phyloP scores from a whole-genome alignment of 2,797 vertebrate species.

The Lates japonicus region DNA sequence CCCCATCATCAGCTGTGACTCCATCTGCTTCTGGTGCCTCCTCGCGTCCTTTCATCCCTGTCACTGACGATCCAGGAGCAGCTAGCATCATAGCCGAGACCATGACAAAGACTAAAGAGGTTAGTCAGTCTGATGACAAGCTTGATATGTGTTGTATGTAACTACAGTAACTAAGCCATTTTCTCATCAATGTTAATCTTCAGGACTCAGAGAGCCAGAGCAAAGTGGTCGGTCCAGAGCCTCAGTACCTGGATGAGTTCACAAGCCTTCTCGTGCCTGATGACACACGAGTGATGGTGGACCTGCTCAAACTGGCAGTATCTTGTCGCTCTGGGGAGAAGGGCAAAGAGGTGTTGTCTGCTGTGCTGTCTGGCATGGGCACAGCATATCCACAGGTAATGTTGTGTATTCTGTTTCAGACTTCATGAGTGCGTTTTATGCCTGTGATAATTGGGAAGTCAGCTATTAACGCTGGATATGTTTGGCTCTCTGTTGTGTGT shows the following conservation, averaged over 20 bases:
- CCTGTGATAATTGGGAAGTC: background rate
- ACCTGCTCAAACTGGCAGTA: conserved; percentile 96
- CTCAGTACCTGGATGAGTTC: conserved; percentile 97
- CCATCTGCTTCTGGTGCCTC: conserved; percentile 93
- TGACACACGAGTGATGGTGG: conserved; percentile 96
- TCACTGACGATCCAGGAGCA: conserved; percentile 98
- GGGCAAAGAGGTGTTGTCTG: conserved; percentile 95
- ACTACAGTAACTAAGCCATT: background rate
- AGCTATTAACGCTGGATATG: background rate
- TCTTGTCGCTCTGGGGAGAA: conserved; percentile 94
- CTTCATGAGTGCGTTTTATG: background rate
- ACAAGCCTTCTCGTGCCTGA: conserved; percentile 94
- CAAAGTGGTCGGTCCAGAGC: conserved; percentile 93
- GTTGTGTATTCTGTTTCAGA: background rate
- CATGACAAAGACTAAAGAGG: conserved; percentile 99
- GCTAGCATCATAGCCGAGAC: conserved; percentile 99
- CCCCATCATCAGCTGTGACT: conserved; percentile 94
- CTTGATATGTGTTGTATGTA: background rate
- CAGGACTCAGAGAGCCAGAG: conserved; percentile 96
- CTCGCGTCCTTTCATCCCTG: conserved; percentile 97
- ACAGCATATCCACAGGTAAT: conserved; percentile 96
- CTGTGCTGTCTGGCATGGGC: conserved; percentile 97
- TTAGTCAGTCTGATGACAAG: conserved; percentile 52
- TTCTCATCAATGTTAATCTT: background rate
- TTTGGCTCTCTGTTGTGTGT: conserved; percentile 13